Evolutionary conservation across 2,888 invertebrate species (phyloP), one percentile per base, ranked within the genome.

Genomic region (Hermaeophaga mercurialis): DNA sequence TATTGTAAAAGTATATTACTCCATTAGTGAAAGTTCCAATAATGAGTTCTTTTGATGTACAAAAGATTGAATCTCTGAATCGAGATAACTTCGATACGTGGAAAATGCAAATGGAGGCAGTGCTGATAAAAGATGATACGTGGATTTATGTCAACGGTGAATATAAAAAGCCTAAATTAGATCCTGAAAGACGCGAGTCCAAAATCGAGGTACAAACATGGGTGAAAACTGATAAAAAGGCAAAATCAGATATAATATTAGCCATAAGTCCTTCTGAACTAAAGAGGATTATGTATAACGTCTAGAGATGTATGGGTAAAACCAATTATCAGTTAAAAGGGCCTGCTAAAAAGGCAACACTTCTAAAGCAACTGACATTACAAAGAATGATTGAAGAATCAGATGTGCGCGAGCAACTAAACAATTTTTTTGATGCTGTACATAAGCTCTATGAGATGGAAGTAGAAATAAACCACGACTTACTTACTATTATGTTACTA

Each of bases 281-380:
- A 9, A 70, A 72, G 26, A 66, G 71, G 50, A 55, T 74, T 1
- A 68, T 75, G 71, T 53, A 26, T 31, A 3, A 73, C 74, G 1
- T 66, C 75, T 1, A 64, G 65, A 4, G 68, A 71, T 9, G 61
- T 75, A 14, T 79, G 76, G 78, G 14, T 59, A 3, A 76, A 69
- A 57, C 60, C 1, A 73, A 72, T 17, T 74, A 73, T 43, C 68
- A 73, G 58, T 76, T 74, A n/a, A 68, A 65, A 36, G 75, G 75
- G 3, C 75, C 75, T 0, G 74, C 75, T 6, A 0, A 72, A 36
- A 77, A 78, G 54, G 76, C 75, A 0, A 75, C 71, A 2, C 55
- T n/a, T n/a, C n/a, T n/a, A n/a, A n/a, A n/a, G n/a, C n/a, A n/a
- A n/a, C n/a, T n/a, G n/a, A n/a, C n/a, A 77, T 4, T 54, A 78